Conservation (phyloP, 1,140 invertebrate genomes). For the Meloidogyne chitwoodi region DNA sequence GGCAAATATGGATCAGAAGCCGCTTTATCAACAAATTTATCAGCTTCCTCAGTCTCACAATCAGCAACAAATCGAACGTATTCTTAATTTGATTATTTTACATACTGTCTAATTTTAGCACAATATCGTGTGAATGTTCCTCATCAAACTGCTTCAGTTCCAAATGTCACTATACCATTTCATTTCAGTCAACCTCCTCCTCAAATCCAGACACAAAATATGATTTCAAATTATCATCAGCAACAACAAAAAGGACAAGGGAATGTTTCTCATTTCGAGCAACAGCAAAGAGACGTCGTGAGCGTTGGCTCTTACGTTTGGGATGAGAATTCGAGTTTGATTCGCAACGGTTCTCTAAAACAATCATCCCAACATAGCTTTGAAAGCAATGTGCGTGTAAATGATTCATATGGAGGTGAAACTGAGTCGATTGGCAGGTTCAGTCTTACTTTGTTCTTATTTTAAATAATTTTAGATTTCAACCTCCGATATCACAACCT, state of each 20-base stretch:
- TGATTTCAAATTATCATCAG: background rate
- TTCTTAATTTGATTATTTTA: background rate
- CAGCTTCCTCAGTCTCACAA: background rate
- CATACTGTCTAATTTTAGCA: background rate
- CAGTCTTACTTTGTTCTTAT: background rate
- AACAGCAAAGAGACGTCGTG: background rate
- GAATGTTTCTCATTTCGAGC: background rate
- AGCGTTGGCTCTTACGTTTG: conserved; percentile 3
- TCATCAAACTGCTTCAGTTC: background rate
- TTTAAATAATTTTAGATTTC: background rate
- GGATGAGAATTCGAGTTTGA: background rate
- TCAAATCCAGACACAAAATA: background rate
- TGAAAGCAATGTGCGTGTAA: background rate
- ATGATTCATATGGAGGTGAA: background rate
- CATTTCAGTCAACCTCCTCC: background rate
- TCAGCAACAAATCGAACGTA: background rate
- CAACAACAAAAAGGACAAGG: background rate
- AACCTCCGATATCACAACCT: background rate
- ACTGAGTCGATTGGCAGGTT: background rate
- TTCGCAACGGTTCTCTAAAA: background rate
- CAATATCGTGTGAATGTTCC: background rate
- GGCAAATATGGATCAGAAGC: background rate
- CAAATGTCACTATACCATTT: background rate
- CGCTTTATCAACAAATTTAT: background rate
- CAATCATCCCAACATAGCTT: background rate